phyloP scores from a whole-genome alignment of 2,113 vertebrate species.

The Eretmochelys imbricata region DNA sequence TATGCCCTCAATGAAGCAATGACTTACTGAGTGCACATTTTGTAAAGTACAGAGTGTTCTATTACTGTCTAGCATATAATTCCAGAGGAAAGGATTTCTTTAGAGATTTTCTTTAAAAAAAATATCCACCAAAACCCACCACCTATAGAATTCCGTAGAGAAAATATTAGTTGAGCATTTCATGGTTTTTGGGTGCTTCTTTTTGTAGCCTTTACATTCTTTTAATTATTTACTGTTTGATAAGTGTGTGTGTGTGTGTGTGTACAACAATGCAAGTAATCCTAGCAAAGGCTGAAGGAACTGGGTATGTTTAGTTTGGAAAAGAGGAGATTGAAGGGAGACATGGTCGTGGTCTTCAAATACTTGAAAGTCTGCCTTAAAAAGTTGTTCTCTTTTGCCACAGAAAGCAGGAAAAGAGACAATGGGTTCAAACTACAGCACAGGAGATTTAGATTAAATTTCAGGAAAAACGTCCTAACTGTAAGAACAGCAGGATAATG shows the following conservation, averaged over 20 bases:
- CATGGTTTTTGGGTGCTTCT: background rate
- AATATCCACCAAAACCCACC: background rate
- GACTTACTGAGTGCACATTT: background rate
- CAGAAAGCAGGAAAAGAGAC: background rate
- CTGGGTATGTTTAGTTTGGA: background rate
- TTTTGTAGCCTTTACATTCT: background rate
- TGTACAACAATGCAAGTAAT: background rate
- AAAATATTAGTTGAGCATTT: background rate
- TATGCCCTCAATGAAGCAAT: background rate
- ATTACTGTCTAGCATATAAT: background rate
- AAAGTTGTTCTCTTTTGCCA: background rate
- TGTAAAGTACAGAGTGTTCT: background rate
- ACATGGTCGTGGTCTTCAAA: background rate
- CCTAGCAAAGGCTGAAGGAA: background rate
- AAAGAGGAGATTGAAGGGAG: background rate
- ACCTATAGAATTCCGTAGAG: fast-evolving
- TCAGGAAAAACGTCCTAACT: background rate
- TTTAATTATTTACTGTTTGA: background rate
- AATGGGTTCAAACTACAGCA: background rate
- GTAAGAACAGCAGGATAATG: background rate
- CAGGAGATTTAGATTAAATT: background rate
- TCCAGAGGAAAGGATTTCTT: background rate
- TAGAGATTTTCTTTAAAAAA: background rate
- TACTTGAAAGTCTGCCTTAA: background rate
- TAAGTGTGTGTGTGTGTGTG: background rate